Conservation (phyloP, 2,113 vertebrate genomes). For the Hystrix brachyura region DNA sequence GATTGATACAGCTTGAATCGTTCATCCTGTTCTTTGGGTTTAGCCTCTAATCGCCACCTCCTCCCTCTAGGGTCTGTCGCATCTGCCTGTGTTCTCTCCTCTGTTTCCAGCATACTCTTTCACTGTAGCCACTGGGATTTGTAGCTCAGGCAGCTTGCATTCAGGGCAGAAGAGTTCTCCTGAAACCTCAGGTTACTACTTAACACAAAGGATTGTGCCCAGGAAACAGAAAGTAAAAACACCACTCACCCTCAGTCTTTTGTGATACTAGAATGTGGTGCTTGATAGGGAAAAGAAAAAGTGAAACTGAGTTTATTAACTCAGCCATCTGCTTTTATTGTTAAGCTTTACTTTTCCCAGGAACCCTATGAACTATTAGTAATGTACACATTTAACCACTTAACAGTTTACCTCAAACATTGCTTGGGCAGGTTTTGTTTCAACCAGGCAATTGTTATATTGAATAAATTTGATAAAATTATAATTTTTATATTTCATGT, state of each 20-base stretch:
- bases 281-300: neutral
- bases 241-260: conserved; percentile 42
- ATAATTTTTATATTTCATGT: neutral
- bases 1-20: conserved; percentile 54
- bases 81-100: conserved; percentile 42
- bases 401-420: neutral
- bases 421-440: neutral
- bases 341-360: conserved; percentile 14
- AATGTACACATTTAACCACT: neutral
- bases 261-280: conserved; percentile 29
- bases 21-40: conserved; percentile 48
- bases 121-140: conserved; percentile 34
- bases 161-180: neutral
- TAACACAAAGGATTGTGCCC: conserved; percentile 16
- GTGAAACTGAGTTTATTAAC: conserved; percentile 4
- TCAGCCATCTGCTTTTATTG: neutral
- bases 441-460: neutral
- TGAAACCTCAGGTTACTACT: neutral
- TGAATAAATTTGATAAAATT: neutral
- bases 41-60: conserved; percentile 48
- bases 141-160: neutral
- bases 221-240: conserved; percentile 7
- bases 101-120: conserved; percentile 30
- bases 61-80: conserved; percentile 23
- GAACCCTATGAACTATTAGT: neutral